phyloP scores from a whole-genome alignment of 2,888 invertebrate species.

The Crematogaster levior region DNA sequence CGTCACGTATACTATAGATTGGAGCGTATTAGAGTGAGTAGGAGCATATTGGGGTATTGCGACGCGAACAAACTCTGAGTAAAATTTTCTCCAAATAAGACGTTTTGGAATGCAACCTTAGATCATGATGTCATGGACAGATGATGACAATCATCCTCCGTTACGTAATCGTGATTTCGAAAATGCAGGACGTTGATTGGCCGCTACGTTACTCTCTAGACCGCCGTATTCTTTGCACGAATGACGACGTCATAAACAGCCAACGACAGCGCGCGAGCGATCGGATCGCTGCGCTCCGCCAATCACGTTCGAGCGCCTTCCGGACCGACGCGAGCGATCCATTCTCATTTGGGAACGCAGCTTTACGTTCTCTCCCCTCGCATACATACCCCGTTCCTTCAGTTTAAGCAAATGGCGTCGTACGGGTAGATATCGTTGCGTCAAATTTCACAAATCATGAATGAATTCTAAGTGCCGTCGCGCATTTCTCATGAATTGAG shows the following conservation, averaged over 20 bases:
- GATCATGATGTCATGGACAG: too few relatives aligned
- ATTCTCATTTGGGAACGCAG: conserved; percentile 34
- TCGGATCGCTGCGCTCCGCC: background rate
- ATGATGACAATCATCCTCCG: background rate
- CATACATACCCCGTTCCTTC: conserved; percentile 56
- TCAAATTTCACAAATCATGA: conserved; percentile 85
- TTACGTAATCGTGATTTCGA: background rate
- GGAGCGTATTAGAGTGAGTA: too few relatives aligned
- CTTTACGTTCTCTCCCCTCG: conserved; percentile 47
- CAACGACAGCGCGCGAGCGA: too few relatives aligned
- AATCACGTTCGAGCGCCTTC: background rate
- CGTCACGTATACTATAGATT: too few relatives aligned
- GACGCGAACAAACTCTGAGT: too few relatives aligned
- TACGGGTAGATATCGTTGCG: conserved; percentile 85
- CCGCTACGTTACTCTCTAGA: background rate
- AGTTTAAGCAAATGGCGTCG: conserved; percentile 87
- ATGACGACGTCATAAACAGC: background rate
- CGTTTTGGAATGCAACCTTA: too few relatives aligned
- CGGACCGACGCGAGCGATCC: too few relatives aligned
- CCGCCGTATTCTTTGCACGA: background rate
- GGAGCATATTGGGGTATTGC: too few relatives aligned
- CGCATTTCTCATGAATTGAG: conserved; percentile 75
- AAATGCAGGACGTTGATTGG: background rate
- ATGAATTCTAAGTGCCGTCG: conserved; percentile 83
- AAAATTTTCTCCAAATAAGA: too few relatives aligned